Evolutionary conservation across 2,797 vertebrate genomes (phyloP).

Genomic region (Buphagus erythrorhynchus): DNA sequence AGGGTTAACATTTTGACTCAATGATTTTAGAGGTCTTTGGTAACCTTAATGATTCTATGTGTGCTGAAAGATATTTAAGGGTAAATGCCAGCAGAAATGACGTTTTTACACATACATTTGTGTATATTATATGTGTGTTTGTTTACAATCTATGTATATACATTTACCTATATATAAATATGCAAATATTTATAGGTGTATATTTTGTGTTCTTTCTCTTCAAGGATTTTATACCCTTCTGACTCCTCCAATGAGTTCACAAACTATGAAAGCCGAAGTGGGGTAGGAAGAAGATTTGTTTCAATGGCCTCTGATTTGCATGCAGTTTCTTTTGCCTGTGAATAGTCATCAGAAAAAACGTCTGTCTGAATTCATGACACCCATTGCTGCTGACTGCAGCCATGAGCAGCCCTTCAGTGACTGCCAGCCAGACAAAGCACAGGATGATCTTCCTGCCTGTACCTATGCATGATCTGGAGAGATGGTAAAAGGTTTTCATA

Average conservation of each 20-base stretch:
- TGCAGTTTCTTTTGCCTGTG: neutral
- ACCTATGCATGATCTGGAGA: neutral
- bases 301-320: neutral
- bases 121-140: neutral
- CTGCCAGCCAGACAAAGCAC: neutral
- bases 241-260: neutral
- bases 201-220: neutral
- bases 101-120: neutral
- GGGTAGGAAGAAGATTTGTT: neutral
- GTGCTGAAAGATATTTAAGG: neutral
- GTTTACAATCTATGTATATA: neutral
- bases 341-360: neutral
- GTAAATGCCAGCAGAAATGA: neutral
- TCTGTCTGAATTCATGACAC: neutral
- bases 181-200: neutral
- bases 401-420: neutral
- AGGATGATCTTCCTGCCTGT: neutral
- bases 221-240: neutral
- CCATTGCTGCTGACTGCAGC: neutral
- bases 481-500: neutral
- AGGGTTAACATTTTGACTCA: rapidly evolving
- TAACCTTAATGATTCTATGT: neutral
- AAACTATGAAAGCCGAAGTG: neutral
- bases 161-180: neutral
- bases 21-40: neutral